Conservation (phyloP, 1,140 invertebrate species). For the Acromyrmex heyeri region DNA sequence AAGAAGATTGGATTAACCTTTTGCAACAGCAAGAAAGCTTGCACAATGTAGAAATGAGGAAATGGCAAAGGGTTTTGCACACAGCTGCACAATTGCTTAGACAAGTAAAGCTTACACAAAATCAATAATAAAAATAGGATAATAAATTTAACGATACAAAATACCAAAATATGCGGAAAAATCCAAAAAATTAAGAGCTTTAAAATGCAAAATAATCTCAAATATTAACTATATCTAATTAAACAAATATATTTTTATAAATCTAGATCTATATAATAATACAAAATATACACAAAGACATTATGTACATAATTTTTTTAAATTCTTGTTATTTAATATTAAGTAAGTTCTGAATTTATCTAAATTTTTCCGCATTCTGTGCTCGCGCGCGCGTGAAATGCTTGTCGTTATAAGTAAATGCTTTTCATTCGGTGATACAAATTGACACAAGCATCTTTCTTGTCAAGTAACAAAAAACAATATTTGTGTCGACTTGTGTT, state of each 20-base stretch:
- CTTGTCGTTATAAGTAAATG: too few species aligned
- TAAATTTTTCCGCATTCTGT: slow-evolving; percentile 8
- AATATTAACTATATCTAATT: not conserved
- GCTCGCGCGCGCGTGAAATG: too few species aligned
- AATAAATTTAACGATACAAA: slow-evolving; percentile 52
- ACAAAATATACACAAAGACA: slow-evolving; percentile 9
- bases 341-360: not conserved
- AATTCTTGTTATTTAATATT: not conserved
- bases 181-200: slow-evolving; percentile 2
- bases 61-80: slow-evolving; percentile 92
- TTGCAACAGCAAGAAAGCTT: slow-evolving; percentile 92
- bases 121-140: slow-evolving; percentile 37
- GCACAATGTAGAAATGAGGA: slow-evolving; percentile 91
- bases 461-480: too few species aligned
- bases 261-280: not conserved
- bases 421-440: too few species aligned
- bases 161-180: slow-evolving; percentile 45
- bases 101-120: slow-evolving; percentile 86
- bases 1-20: slow-evolving; percentile 92
- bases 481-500: too few species aligned
- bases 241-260: not conserved
- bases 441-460: too few species aligned
- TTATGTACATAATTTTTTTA: not conserved
- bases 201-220: not conserved
- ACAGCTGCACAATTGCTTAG: slow-evolving; percentile 88